These are phyloP conservation scores for Hapalemur alaotrensis DNA, from an alignment of 2,797 vertebrate species.

Conservation along the genomic window DNA sequence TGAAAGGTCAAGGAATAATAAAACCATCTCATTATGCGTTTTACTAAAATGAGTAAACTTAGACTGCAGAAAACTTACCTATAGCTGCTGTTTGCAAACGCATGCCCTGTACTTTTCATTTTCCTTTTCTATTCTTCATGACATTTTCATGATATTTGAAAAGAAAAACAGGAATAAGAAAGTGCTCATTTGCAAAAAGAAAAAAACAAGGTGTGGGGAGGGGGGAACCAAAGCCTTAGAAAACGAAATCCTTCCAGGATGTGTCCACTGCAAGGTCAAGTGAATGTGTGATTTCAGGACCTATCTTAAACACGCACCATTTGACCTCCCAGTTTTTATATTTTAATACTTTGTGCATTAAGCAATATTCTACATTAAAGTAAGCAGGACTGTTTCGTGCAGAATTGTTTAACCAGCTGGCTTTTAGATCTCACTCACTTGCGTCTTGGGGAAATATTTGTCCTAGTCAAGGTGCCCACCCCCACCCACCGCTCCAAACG, in stretches of 20 bases:
- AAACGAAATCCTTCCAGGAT: too few species aligned
- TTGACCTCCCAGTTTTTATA: neutral
- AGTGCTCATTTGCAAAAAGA: neutral
- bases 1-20: neutral
- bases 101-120: accelerated
- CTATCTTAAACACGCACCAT: accelerated
- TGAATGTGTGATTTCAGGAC: neutral
- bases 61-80: accelerated
- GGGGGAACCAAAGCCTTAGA: too few species aligned
- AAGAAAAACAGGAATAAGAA: neutral
- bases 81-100: neutral
- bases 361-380: neutral
- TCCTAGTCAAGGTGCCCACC: accelerated
- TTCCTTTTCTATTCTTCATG: neutral
- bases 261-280: accelerated
- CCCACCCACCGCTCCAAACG: accelerated
- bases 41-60: neutral
- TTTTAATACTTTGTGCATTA: neutral
- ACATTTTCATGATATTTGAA: conserved; percentile 6
- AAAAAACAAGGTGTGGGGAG: too few species aligned
- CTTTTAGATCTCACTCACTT: accelerated
- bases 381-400: accelerated
- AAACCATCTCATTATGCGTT: neutral
- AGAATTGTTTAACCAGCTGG: neutral
- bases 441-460: neutral